Percentiles rank a stretch among this genome's conserved stretches.
These are phyloP conservation scores for Caloenas nicobarica DNA, from an alignment of 2,113 vertebrate species.

Conservation along the genomic window DNA sequence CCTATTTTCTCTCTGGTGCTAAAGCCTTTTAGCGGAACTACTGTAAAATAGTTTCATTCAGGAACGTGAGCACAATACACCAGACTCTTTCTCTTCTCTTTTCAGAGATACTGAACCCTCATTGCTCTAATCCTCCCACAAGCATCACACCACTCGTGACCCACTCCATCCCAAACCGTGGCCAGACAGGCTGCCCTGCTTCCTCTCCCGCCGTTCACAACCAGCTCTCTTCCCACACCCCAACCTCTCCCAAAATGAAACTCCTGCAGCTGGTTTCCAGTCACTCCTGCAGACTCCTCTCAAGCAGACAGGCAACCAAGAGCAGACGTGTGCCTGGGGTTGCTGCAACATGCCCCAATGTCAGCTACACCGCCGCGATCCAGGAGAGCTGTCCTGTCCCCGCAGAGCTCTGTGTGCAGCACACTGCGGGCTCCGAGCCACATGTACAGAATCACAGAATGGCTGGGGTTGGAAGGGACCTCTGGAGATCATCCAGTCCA, in stretches of 20 bases:
- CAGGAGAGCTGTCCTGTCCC: accelerated
- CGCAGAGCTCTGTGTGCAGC: accelerated
- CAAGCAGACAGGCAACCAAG: background rate
- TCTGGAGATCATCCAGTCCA: no score
- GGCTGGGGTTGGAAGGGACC: no score
- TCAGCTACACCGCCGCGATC: accelerated
- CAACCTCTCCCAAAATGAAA: background rate
- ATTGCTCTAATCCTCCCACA: background rate
- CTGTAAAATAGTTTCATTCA: conserved; percentile 39
- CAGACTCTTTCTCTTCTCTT: background rate
- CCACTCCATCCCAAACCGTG: background rate
- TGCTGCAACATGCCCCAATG: accelerated
- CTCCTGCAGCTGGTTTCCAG: background rate
- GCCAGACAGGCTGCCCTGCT: background rate
- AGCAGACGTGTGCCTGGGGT: accelerated
- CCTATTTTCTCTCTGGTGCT: conserved; percentile 24
- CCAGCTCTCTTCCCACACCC: background rate
- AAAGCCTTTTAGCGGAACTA: conserved; percentile 45
- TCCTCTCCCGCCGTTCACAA: background rate
- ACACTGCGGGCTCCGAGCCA: background rate
- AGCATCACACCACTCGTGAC: background rate
- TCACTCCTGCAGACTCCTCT: background rate
- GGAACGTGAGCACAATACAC: background rate
- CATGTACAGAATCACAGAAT: no score
- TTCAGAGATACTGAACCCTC: background rate